These are phyloP conservation scores for Pemphigus obesinymphae DNA, from an alignment of 1,140 invertebrate genomes.

Conservation along the genomic window DNA sequence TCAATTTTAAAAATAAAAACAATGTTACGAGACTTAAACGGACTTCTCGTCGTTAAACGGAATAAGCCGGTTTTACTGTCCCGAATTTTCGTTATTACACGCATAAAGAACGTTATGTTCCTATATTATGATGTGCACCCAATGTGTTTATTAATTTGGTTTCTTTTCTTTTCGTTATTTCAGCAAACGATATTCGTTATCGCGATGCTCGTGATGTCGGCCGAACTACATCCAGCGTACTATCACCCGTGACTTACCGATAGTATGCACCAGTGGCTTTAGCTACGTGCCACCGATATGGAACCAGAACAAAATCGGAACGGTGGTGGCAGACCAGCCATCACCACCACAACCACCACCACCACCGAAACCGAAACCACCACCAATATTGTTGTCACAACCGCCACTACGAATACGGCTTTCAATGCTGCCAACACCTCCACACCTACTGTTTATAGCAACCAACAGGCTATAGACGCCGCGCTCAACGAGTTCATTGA, in stretches of 20 bases:
- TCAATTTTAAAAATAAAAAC: neutral
- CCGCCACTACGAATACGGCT: neutral
- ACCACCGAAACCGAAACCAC: too few relatives aligned
- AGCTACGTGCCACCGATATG: neutral
- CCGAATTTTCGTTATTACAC: neutral
- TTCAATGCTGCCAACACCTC: neutral
- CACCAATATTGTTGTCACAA: too few relatives aligned
- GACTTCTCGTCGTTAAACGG: neutral
- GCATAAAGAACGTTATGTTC: neutral
- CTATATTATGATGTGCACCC: neutral
- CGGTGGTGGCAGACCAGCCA: neutral
- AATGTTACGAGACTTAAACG: neutral
- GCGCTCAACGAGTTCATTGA: constrained; percentile 17
- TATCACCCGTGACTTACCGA: neutral
- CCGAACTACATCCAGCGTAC: neutral
- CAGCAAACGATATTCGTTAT: neutral
- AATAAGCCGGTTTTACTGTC: neutral
- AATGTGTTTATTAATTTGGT: neutral
- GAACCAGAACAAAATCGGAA: constrained; percentile 21
- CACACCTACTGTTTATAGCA: neutral
- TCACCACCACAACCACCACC: neutral
- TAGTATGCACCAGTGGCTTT: neutral
- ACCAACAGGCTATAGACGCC: neutral
- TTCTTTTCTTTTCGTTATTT: neutral
- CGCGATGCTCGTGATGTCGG: neutral